A percentile compares a stretch with the other conserved stretches of the same genome.
phyloP scores from a whole-genome alignment of 1,140 invertebrate species.

The Spodoptera frugiperda region DNA sequence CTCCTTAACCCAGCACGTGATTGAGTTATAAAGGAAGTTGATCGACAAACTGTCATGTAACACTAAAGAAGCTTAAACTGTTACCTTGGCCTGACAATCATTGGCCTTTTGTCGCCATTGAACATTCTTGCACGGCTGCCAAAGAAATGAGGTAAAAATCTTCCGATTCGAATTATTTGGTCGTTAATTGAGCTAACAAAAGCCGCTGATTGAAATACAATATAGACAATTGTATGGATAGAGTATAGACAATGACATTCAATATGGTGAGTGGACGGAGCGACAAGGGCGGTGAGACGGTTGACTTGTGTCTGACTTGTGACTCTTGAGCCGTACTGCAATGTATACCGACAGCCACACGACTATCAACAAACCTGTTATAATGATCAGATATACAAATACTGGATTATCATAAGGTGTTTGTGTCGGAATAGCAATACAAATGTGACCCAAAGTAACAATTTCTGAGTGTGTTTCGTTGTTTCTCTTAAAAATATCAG shows the following conservation, averaged over 20 bases:
- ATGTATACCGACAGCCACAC: slow-evolving; percentile 37
- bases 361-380: slow-evolving; percentile 32
- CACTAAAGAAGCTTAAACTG: slow-evolving; percentile 34
- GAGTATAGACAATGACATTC: slow-evolving; percentile 71
- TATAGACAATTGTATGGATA: background rate
- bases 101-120: slow-evolving; percentile 20
- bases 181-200: slow-evolving; percentile 21
- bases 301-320: slow-evolving; percentile 41
- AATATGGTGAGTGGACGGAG: slow-evolving; percentile 59
- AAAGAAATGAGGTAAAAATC: slow-evolving; percentile 24
- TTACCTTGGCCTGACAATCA: slow-evolving; percentile 31
- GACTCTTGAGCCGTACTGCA: slow-evolving; percentile 25
- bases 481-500: too few species aligned
- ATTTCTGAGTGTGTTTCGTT: too few species aligned
- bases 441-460: background rate
- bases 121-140: slow-evolving; percentile 3
- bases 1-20: slow-evolving; percentile 16
- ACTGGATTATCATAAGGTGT: background rate
- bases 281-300: slow-evolving; percentile 58
- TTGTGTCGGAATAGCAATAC: background rate
- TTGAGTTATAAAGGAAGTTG: slow-evolving; percentile 29
- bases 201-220: slow-evolving; percentile 60
- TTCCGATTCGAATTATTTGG: background rate
- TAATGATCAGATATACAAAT: slow-evolving; percentile 29
- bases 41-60: background rate